These are phyloP conservation scores for Megalonaias nervosa DNA, from an alignment of 1,140 invertebrate genomes.

Conservation along the genomic window DNA sequence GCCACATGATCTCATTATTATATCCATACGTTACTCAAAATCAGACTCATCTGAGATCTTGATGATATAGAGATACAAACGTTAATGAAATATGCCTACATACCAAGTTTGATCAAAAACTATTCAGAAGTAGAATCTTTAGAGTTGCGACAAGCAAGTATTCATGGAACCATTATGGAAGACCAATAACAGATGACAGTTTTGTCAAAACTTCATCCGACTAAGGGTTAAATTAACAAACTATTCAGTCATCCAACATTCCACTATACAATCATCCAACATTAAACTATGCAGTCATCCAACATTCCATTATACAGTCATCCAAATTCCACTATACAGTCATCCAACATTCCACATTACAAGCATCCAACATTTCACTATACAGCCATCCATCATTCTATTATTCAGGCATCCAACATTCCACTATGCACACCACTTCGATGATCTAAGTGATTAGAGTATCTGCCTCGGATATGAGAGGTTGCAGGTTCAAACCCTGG, in stretches of 20 bases:
- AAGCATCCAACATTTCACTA: conserved; percentile 79
- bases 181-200: background rate
- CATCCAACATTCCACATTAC: conserved; percentile 53
- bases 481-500: no score
- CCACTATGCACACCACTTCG: no score
- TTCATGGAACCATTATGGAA: background rate
- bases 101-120: background rate
- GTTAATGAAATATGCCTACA: no score
- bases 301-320: background rate
- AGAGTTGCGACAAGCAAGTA: background rate
- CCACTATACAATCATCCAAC: background rate
- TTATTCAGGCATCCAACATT: no score
- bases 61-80: no score
- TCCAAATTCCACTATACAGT: background rate
- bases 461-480: no score
- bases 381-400: no score
- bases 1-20: no score
- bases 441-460: no score
- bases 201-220: background rate
- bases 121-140: background rate
- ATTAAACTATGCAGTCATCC: background rate
- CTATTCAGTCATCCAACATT: background rate
- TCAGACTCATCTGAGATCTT: no score
- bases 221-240: no score
- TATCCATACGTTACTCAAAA: no score